Evolutionary conservation across 2,797 vertebrate species (phyloP).

Genomic region (Echeneis naucrates): DNA sequence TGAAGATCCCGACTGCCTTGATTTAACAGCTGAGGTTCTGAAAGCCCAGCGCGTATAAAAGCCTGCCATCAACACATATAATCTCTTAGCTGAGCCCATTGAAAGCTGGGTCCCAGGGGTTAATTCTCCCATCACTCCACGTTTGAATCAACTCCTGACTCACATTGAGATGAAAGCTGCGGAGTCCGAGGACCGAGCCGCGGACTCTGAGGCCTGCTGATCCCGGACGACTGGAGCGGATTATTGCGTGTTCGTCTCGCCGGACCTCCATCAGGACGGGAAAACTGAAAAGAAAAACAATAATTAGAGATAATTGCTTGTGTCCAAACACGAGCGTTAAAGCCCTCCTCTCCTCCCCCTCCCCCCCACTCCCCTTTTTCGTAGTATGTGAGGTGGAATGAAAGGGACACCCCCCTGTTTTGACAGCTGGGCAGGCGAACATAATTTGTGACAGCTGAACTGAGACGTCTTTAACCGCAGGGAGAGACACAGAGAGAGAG

Average conservation of each 20-base stretch:
- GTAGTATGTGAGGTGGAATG: conserved; percentile 97
- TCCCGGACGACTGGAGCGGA: conserved; percentile 93
- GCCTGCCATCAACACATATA: conserved; percentile 99
- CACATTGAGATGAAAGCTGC: conserved; percentile 97
- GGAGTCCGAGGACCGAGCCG: conserved; percentile 85
- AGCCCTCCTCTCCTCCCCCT: conserved; percentile 86
- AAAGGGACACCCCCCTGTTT: conserved; percentile 99
- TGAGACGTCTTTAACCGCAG: conserved; percentile 88
- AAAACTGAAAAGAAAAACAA: conserved; percentile 99
- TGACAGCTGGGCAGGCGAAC: conserved; percentile 99
- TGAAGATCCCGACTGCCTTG: conserved; percentile 82
- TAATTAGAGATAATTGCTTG: conserved; percentile 99
- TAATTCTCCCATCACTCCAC: conserved; percentile 99
- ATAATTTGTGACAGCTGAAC: conserved; percentile 94
- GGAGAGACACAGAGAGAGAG: conserved; percentile 64
- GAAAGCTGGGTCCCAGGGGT: conserved; percentile 96
- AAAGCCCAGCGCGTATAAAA: conserved; percentile 93
- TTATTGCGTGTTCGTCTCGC: conserved; percentile 95
- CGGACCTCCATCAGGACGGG: conserved; percentile 96
- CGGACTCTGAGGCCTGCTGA: conserved; percentile 90
- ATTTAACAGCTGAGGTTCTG: conserved; percentile 92
- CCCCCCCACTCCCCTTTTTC: conserved; percentile 84
- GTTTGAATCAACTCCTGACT: conserved; percentile 99
- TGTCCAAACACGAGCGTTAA: conserved; percentile 99
- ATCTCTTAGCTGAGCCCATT: conserved; percentile 98